phyloP scores from a whole-genome alignment of 2,888 invertebrate species.

The Coecobrya sp. region DNA sequence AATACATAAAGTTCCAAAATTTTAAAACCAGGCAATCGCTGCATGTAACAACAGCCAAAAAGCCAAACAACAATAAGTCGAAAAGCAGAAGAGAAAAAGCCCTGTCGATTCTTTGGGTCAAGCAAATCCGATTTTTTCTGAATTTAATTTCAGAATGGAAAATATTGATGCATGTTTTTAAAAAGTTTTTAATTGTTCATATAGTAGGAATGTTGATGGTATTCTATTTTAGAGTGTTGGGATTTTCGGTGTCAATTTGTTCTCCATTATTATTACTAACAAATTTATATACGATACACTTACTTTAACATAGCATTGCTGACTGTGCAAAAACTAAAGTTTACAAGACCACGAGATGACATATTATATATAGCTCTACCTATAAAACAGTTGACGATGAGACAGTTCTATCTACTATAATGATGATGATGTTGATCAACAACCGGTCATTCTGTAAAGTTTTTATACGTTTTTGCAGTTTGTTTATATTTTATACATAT shows the following conservation, averaged over 20 bases:
- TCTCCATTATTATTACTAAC: background rate
- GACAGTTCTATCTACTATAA: constrained; percentile 14
- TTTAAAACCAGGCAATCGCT: constrained; percentile 1
- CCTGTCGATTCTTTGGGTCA: background rate
- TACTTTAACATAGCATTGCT: background rate
- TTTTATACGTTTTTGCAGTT: constrained; percentile 81
- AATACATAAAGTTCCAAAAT: too few species aligned
- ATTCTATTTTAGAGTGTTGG: background rate
- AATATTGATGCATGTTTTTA: background rate
- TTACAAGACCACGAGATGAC: constrained; percentile 30
- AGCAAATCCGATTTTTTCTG: background rate
- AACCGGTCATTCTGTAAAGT: constrained; percentile 53
- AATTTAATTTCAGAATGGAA: too few species aligned
- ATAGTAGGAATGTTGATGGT: background rate
- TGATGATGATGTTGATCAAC: constrained; percentile 66
- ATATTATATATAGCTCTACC: constrained; percentile 16
- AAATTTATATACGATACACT: background rate
- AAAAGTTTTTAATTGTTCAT: background rate
- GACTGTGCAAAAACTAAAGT: background rate
- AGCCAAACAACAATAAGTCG: background rate
- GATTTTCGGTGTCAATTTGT: background rate
- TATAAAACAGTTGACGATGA: constrained; percentile 14
- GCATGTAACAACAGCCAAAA: constrained; percentile 49
- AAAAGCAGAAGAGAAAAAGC: background rate
- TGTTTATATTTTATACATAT: constrained; percentile 74